phyloP scores from a whole-genome alignment of 1,140 invertebrate genomes.

The Neodiprion fabricii region DNA sequence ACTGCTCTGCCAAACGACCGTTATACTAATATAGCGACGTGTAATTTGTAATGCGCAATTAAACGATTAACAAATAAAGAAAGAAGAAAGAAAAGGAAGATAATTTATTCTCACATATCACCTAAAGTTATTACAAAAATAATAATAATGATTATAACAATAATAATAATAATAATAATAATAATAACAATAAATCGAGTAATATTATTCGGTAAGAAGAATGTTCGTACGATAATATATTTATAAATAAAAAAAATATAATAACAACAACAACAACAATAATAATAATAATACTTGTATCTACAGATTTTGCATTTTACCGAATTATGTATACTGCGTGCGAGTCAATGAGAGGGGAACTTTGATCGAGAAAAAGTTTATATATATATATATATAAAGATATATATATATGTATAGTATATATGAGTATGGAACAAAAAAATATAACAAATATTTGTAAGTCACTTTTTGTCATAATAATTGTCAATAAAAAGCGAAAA shows the following conservation, averaged over 20 bases:
- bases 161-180: slow-evolving; percentile 4
- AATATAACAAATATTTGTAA: background rate
- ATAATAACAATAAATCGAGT: background rate
- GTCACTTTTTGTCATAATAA: slow-evolving; percentile 45
- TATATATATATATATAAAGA: no score
- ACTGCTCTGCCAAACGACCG: slow-evolving; percentile 12
- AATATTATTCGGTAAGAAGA: no score
- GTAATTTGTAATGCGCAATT: slow-evolving; percentile 12
- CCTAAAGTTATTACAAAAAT: background rate
- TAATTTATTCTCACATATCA: slow-evolving; percentile 31
- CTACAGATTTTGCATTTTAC: no score
- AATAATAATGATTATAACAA: background rate
- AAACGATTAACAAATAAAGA: slow-evolving; percentile 31
- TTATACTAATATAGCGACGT: slow-evolving; percentile 18
- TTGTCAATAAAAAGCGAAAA: slow-evolving; percentile 45
- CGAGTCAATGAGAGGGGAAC: no score
- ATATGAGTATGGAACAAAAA: background rate
- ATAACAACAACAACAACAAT: no score
- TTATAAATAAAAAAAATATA: background rate
- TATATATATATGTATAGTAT: no score
- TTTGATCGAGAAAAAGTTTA: no score
- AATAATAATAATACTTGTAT: no score
- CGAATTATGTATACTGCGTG: no score
- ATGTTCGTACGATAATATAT: background rate
- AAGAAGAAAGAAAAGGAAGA: slow-evolving; percentile 34